A percentile compares a stretch with the other conserved stretches of the same genome.
These are phyloP conservation scores for Scaptomyza montana DNA, from an alignment of 1,140 invertebrate species.

Conservation along the genomic window DNA sequence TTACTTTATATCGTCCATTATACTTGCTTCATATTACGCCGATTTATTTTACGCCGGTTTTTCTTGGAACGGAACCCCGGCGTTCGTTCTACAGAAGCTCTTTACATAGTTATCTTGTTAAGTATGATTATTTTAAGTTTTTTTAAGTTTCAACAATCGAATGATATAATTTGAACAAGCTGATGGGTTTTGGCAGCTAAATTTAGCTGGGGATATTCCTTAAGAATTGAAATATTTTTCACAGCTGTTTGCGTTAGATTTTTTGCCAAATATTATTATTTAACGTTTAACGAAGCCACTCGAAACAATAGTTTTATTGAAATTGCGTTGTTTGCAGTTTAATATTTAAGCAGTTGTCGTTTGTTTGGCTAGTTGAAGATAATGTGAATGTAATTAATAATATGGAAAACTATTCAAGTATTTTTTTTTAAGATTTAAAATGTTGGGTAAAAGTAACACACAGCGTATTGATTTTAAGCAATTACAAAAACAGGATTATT, in stretches of 20 bases:
- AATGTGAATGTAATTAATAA: background rate
- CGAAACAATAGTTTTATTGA: slow-evolving; percentile 1
- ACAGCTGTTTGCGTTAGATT: slow-evolving; percentile 18
- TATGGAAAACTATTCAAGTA: background rate
- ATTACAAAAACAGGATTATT: no score
- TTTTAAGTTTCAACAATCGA: slow-evolving; percentile 4
- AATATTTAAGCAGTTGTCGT: slow-evolving; percentile 21
- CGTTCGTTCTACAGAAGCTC: no score
- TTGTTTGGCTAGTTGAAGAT: background rate
- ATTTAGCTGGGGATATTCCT: background rate
- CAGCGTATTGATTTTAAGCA: background rate
- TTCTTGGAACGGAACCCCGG: no score
- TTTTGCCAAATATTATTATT: slow-evolving; percentile 5
- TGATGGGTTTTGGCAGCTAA: slow-evolving; percentile 5
- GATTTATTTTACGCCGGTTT: no score
- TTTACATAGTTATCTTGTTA: no score
- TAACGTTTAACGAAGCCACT: background rate
- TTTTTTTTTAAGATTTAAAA: background rate
- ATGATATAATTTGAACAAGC: background rate
- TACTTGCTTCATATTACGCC: no score
- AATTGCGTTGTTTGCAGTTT: background rate
- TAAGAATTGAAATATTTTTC: slow-evolving; percentile 10
- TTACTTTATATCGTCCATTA: no score
- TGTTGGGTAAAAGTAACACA: background rate
- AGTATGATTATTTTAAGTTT: background rate